Evolutionary conservation across 1,140 invertebrate genomes (phyloP).

Genomic region (Atta colombica): DNA sequence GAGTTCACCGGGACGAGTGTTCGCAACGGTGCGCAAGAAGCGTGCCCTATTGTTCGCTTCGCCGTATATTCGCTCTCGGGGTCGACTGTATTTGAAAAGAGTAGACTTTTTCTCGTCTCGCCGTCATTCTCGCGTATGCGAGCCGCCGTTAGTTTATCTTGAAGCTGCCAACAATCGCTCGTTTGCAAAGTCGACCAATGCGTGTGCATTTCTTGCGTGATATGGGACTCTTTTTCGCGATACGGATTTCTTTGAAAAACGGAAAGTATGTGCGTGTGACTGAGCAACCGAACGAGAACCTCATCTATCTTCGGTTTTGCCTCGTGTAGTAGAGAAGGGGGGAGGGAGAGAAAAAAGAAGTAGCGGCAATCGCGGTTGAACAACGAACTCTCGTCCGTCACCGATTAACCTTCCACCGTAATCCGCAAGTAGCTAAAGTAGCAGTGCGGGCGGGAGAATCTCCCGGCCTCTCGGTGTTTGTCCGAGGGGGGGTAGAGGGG

Average conservation of each 20-base stretch:
- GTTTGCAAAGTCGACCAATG: not conserved
- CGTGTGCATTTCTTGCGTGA: not conserved
- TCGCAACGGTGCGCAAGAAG: conserved; percentile 30
- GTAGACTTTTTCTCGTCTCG: not conserved
- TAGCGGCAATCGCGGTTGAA: conserved; percentile 17
- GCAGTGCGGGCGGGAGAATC: conserved; percentile 41
- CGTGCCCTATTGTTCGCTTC: conserved; percentile 15
- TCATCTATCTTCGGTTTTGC: conserved; percentile 8
- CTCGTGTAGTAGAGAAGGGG: not conserved
- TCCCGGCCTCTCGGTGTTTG: conserved; percentile 49
- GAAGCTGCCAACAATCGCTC: not conserved
- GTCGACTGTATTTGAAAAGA: conserved; percentile 29
- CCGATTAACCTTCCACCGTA: conserved; percentile 62
- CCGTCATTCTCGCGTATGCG: not conserved
- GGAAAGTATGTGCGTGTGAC: not conserved
- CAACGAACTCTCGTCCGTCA: conserved; percentile 34
- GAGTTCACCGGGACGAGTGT: not conserved
- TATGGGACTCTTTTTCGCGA: not conserved
- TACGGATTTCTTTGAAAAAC: not conserved
- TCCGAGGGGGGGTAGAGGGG: not conserved
- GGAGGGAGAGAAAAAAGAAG: not conserved
- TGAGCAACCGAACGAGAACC: not conserved
- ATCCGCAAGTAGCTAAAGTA: conserved; percentile 52
- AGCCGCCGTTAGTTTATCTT: conserved; percentile 18
- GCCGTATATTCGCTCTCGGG: not conserved